A percentile compares a stretch with the other conserved stretches of the same genome.
These are phyloP conservation scores for Epiblema foenella DNA, from an alignment of 2,888 invertebrate genomes.

Conservation along the genomic window DNA sequence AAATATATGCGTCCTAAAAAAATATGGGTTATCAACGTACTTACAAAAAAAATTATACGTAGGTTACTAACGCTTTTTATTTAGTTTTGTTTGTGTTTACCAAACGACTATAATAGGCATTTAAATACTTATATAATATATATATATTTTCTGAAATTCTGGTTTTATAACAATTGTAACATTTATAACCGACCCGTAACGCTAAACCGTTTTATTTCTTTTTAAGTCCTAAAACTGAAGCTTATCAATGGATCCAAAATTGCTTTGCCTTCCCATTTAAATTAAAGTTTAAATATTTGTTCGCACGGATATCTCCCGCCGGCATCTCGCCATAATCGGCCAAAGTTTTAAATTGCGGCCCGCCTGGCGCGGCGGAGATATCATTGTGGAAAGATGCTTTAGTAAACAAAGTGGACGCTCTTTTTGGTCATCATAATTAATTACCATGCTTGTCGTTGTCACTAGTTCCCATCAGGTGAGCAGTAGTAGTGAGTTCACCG, in stretches of 20 bases:
- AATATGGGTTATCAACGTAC: no score
- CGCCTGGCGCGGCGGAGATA: constrained; percentile 3
- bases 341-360: constrained; percentile 42
- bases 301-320: constrained; percentile 33
- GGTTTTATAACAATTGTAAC: not conserved
- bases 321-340: constrained; percentile 37
- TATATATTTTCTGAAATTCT: no score
- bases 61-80: no score
- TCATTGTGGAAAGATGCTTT: not conserved
- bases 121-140: no score
- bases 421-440: not conserved
- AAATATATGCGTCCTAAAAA: no score
- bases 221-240: constrained; percentile 7
- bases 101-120: no score
- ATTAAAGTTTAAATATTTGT: constrained; percentile 42
- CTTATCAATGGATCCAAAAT: constrained; percentile 30
- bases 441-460: not conserved
- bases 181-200: no score
- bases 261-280: constrained; percentile 35
- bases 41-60: no score
- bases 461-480: no score
- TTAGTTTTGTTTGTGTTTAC: no score
- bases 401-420: not conserved
- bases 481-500: no score
- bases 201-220: not conserved